Conservation (phyloP, 2,888 invertebrate species). For the Andrena bucephala region DNA sequence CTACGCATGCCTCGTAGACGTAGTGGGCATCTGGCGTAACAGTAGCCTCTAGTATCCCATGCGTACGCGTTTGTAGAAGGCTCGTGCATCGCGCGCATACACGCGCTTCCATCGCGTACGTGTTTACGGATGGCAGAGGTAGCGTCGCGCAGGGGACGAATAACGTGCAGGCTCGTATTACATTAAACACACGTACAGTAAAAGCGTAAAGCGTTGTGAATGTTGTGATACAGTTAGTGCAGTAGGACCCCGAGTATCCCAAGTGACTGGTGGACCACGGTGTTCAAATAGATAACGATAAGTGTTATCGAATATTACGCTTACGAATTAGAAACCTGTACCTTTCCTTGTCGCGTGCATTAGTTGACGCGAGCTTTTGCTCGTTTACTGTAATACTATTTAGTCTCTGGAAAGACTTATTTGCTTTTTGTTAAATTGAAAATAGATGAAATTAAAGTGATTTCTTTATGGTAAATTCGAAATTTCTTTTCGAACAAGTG, state of each 20-base stretch:
- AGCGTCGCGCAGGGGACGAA: slow-evolving; percentile 22
- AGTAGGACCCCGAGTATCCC: no score
- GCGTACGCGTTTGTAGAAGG: slow-evolving; percentile 62
- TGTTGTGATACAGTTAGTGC: background rate
- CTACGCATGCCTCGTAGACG: slow-evolving; percentile 55
- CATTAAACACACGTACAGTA: background rate
- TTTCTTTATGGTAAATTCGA: background rate
- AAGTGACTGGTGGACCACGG: no score
- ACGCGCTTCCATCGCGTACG: slow-evolving; percentile 31
- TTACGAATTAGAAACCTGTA: no score
- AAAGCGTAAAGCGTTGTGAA: background rate
- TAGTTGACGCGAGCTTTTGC: no score
- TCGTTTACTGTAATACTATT: no score
- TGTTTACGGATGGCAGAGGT: slow-evolving; percentile 31
- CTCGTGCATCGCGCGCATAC: slow-evolving; percentile 55
- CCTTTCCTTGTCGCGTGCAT: no score
- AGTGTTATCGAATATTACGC: no score
- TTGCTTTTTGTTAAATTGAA: no score
- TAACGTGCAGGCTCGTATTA: background rate
- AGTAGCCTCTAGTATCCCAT: slow-evolving; percentile 63
- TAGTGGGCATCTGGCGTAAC: slow-evolving; percentile 70
- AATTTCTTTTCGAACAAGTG: slow-evolving; percentile 5
- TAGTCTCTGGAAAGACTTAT: no score
- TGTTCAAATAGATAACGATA: no score
- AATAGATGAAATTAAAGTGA: background rate